Conservation (phyloP, 2,888 invertebrate species). For the Caenorhabditis uteleia region DNA sequence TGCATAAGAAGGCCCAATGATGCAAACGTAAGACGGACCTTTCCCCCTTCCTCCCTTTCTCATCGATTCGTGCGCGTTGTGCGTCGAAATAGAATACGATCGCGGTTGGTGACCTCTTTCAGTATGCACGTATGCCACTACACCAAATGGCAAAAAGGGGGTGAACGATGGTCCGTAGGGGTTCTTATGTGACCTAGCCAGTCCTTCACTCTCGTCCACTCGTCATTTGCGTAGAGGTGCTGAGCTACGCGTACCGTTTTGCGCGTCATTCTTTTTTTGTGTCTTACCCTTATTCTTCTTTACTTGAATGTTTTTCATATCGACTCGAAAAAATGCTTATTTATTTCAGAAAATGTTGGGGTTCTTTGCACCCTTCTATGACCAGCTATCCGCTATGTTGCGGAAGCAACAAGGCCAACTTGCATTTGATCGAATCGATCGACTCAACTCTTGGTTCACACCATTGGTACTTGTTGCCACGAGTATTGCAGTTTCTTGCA, state of each 20-base stretch:
- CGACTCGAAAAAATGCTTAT: neutral
- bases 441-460: constrained; percentile 33
- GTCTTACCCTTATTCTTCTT: neutral
- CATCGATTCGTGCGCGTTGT: too few relatives aligned
- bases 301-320: constrained; percentile 2
- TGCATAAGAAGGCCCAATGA: too few relatives aligned
- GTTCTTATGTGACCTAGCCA: constrained; percentile 27
- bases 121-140: constrained; percentile 21
- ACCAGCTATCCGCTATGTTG: constrained; percentile 21
- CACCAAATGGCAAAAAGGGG: constrained; percentile 6
- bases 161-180: too few relatives aligned
- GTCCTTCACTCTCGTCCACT: neutral
- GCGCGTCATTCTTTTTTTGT: neutral
- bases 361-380: constrained; percentile 34
- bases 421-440: constrained; percentile 32
- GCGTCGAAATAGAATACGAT: too few relatives aligned
- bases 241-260: neutral
- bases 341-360: constrained; percentile 38
- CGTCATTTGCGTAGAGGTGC: neutral
- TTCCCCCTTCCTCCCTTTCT: too few relatives aligned
- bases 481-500: constrained; percentile 31
- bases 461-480: constrained; percentile 26
- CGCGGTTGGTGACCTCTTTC: constrained; percentile 29
- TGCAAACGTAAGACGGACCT: too few relatives aligned
- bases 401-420: constrained; percentile 32